Evolutionary conservation across 2,888 invertebrate genomes (phyloP).

Genomic region (Pyrrhosoma nymphula): DNA sequence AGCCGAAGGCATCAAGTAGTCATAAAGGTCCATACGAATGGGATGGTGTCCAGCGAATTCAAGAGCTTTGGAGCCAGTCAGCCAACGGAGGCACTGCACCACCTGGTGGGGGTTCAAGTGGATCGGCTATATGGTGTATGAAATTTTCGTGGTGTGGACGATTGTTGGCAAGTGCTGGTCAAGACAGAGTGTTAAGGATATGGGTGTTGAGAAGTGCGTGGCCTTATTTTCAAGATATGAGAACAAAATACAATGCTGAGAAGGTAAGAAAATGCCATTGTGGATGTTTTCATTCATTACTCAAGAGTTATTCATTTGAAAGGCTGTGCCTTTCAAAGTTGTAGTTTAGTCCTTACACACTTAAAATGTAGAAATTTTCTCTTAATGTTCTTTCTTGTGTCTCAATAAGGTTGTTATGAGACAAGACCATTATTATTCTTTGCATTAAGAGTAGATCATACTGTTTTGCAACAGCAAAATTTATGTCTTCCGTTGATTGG

Average conservation of each 20-base stretch:
- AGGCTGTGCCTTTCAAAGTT: neutral
- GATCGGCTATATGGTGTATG: conserved; percentile 96
- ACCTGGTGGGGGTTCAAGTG: conserved; percentile 48
- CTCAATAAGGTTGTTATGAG: too few species aligned
- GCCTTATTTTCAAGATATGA: conserved; percentile 95
- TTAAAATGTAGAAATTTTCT: neutral
- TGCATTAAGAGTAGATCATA: too few species aligned
- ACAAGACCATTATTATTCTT: too few species aligned
- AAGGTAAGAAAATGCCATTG: conserved; percentile 79
- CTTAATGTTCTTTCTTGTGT: too few species aligned
- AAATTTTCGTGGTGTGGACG: conserved; percentile 98
- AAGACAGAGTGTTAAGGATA: conserved; percentile 95
- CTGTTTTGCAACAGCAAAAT: too few species aligned
- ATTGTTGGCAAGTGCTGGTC: conserved; percentile 97
- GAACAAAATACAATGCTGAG: conserved; percentile 95
- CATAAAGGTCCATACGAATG: conserved; percentile 99
- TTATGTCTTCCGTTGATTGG: too few species aligned
- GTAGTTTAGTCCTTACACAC: neutral
- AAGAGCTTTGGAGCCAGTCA: conserved; percentile 80
- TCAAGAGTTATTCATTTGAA: neutral
- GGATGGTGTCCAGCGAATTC: conserved; percentile 93
- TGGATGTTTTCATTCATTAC: too few species aligned
- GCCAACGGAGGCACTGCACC: conserved; percentile 51
- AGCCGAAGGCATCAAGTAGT: conserved; percentile 94
- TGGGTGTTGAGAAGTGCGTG: conserved; percentile 96